Percentiles rank a stretch among this genome's conserved stretches.
These are phyloP conservation scores for Benitochromis conjunctus DNA, from an alignment of 2,113 vertebrate species.

Conservation along the genomic window DNA sequence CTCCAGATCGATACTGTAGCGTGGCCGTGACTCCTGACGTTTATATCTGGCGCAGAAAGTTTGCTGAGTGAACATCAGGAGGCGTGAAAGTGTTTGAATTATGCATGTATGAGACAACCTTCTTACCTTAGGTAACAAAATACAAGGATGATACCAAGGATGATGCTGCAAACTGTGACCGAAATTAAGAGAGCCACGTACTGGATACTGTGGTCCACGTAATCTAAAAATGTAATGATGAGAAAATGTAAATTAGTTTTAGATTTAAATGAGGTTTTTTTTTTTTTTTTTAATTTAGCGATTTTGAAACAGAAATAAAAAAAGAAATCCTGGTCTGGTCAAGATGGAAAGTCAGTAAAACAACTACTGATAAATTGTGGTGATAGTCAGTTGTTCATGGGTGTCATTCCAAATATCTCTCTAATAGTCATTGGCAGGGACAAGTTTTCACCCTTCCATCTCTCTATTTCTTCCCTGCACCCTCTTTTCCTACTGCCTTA, in stretches of 20 bases:
- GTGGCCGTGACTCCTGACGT: slow-evolving; percentile 83
- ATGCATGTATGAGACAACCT: background rate
- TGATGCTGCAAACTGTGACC: slow-evolving; percentile 81
- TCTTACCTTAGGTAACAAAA: slow-evolving; percentile 91
- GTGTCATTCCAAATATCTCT: background rate
- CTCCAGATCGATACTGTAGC: slow-evolving; percentile 89
- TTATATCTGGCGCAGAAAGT: slow-evolving; percentile 76
- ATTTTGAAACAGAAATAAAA: background rate
- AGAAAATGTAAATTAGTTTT: background rate
- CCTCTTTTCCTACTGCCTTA: slow-evolving; percentile 24
- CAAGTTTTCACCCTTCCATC: background rate
- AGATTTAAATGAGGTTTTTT: background rate
- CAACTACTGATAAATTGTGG: background rate
- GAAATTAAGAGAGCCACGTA: slow-evolving; percentile 88
- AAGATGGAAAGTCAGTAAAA: background rate
- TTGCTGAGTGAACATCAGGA: background rate
- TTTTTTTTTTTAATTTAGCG: background rate
- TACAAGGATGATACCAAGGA: slow-evolving; percentile 81
- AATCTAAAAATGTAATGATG: slow-evolving; percentile 68
- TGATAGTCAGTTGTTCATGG: slow-evolving; percentile 8
- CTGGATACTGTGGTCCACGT: slow-evolving; percentile 82
- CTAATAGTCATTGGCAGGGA: slow-evolving; percentile 20
- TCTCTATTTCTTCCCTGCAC: background rate
- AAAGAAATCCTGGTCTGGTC: background rate
- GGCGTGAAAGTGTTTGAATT: background rate